Percentiles rank a stretch among this genome's conserved stretches.
phyloP scores from a whole-genome alignment of 2,888 invertebrate species.

The Candidula unifasciata region DNA sequence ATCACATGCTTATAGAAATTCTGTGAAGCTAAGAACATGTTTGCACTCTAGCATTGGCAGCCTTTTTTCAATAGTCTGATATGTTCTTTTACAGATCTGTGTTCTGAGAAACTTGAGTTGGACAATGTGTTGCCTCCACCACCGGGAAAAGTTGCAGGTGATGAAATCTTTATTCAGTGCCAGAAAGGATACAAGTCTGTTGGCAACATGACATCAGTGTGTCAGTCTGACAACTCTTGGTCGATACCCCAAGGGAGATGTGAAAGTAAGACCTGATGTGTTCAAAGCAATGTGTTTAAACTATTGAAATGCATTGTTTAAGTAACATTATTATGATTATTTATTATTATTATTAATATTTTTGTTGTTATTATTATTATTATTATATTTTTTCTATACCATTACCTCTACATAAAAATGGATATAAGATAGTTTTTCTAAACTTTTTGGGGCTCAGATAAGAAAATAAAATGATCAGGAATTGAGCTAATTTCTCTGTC shows the following conservation, averaged over 20 bases:
- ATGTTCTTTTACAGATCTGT: constrained; percentile 9
- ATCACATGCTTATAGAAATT: no score
- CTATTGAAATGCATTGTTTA: no score
- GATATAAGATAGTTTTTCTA: no score
- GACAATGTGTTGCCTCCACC: constrained; percentile 51
- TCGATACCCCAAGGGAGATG: constrained; percentile 68
- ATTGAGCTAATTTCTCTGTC: no score
- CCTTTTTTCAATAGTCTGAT: neutral
- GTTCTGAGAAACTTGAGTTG: constrained; percentile 40
- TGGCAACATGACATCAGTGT: constrained; percentile 66
- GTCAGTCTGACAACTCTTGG: constrained; percentile 73
- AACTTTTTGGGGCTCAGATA: no score
- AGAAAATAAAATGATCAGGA: no score
- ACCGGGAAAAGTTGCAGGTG: constrained; percentile 58
- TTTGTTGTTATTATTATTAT: no score
- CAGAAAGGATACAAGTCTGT: constrained; percentile 61
- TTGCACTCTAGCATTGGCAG: neutral
- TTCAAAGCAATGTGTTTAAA: neutral
- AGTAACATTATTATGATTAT: no score
- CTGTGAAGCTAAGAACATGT: neutral
- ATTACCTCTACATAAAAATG: no score
- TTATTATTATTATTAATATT: no score
- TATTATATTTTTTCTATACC: no score
- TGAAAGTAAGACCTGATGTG: constrained; percentile 65
- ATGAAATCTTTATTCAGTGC: constrained; percentile 62